Evolutionary conservation across 2,888 invertebrate species (phyloP), one percentile per base, ranked within the genome.

Genomic region (Leptopilina syphax): DNA sequence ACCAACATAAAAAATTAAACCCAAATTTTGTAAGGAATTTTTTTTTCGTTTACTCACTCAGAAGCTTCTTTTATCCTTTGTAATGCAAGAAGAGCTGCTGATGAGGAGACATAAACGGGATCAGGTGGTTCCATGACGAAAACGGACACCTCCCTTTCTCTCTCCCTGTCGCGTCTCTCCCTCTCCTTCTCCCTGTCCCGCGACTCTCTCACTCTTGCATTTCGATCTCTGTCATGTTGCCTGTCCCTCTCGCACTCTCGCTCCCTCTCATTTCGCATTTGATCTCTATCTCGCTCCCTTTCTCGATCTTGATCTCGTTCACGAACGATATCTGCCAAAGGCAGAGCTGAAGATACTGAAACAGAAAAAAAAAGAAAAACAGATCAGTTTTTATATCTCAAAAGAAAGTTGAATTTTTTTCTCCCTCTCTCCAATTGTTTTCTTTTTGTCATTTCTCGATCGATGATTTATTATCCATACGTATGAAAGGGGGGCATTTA

Each of bases 31-130:
- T 34, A 34, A 5, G 8, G 44, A 44, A 44, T 44, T 44, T 44
- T 44, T 6, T 44, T 34, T 34, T 34, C 34, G 5, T 13, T 2
- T 86, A 93, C 93, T 93, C 88, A 94, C 94, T 93, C 84, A 79
- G 93, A 92, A 66, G 93, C 92, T 87, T 93, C 93, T 87, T 93
- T 94, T 91, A 94, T 92, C 92, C 93, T 93, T 85, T 94, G 93
- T 77, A 94, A 86, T 13, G 94, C 93, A 80, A 93, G 89, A 66
- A 94, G 90, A 24, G 93, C 92, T 68, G 93, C 93, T 47, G 93
- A 92, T 68, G 93, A 90, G 54, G 92, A 91, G 63, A 91, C 91
- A 86, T 91, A 91, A 79, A 91, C 88, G 6, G 91, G 89, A 83
- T 91, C 92, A 76, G 90, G 87, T 80, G 91, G 89, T 86, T 92